Evolutionary conservation across 2,113 vertebrate genomes (phyloP), one percentile per base, ranked within the genome.

Genomic region (Circaetus gallicus): DNA sequence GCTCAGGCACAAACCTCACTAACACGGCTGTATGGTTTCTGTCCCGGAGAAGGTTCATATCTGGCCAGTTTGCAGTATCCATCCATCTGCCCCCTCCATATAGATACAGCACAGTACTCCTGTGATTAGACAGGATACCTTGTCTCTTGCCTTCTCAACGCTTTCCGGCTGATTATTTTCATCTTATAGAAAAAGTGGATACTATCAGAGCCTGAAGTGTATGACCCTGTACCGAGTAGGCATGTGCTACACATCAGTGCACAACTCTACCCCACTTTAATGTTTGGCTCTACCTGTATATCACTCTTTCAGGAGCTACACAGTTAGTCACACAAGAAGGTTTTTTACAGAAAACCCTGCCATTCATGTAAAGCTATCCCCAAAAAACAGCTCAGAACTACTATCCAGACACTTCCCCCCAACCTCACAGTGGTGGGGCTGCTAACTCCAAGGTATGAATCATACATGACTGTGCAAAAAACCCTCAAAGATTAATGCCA

Each of bases 1-100:
- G 81, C 93, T 90, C 73, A 82, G 66, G 84, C 96, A 86, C 93
- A 94, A 94, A 36, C 87, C 95, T 93, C 65, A n/a, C 89, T 96
- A 96, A 93, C 93, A 80, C 7, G 15, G 89, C 84, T 95, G 86
- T 49, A 72, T 56, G 84, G 84, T 97, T 89, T 90, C 91, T 82
- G 84, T 96, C 96, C 95, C 34, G 0, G 42, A 85, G 89, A 96
- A 91, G 49, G 66, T 82, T 97, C 2, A 0, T 87, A 87, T 72
- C 87, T 71, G 91, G 78, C 87, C 91, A 82, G 95, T 72, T 56
- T 90, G 91, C 89, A 87, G 73, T 53, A 95, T 66, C 87, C 86
- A 96, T 95, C 93, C 93, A 87, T 93, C 94, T 95, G 87, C 87
- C 73, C 84, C 43, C 24, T 94, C 81, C 49, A 49, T 52, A 85